Base-by-base conservation (phyloP, 92 coral and sea anemone genomes). In the Pocillopora meandrina region DNA sequence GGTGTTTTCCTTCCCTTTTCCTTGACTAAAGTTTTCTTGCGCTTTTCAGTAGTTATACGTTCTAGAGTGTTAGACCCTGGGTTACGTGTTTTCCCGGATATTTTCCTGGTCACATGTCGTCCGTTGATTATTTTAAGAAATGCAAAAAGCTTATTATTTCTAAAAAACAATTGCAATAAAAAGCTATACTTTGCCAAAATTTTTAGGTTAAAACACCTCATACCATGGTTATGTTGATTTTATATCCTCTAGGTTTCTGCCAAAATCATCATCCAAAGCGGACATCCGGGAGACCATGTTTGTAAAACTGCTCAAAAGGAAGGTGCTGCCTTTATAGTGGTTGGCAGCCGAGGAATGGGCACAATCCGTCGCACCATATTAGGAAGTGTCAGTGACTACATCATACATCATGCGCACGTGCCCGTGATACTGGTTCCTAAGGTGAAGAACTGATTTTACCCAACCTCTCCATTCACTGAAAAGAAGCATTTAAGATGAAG, bases 331-430 rank as follows among this genome's bases (percentile, higher is more conserved):
- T 36, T 90, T 71, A 73, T 90, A 4, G 90, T 90, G 64, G 21
- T 71, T 57, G 93, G 93, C 61, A 81, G 90, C 69, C 65, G 93
- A 61, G 93, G 93, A 86, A 86, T 90, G 90, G 93, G 93, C 60
- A 78, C 86, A 57, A 75, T 90, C 65, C 83, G 93, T 21, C 93
- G 93, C 47, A 90, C 93, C 82, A 66, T 90, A 77, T 82, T 90
- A 86, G 93, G 93, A 31, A 90, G 93, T 79, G 82, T 80, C 76
- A 90, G 93, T 86, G 93, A 90, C 87, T 90, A 90, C 71, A 75
- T 90, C 87, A 87, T 90, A 21, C 93, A 90, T 78, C 93, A 90
- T 72, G 90, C 93, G 9, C 93, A 90, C 79, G 34, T 73, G 17
- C 93, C 93, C 13, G 90, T 86, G 64, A 82, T 90, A 9, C 78